Conservation (phyloP, 2,797 vertebrate species). For the Dermochelys coriacea region DNA sequence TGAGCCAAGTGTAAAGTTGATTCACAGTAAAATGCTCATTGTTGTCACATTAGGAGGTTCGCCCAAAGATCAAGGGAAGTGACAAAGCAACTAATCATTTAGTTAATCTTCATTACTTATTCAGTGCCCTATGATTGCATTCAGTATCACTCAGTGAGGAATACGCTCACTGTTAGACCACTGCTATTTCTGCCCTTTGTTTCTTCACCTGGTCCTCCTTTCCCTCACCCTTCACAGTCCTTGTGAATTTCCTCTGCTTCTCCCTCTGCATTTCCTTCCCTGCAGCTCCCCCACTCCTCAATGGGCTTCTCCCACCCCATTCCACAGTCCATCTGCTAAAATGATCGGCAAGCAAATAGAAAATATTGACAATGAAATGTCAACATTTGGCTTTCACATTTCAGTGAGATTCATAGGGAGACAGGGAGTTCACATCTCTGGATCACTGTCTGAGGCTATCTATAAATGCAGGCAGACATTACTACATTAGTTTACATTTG, state of each 20-base stretch:
- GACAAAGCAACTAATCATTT: constrained; percentile 75
- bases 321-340: background rate
- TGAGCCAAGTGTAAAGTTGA: constrained; percentile 30
- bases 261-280: background rate
- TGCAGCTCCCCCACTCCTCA: background rate
- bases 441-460: background rate
- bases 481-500: background rate
- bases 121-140: constrained; percentile 42
- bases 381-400: background rate
- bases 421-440: background rate
- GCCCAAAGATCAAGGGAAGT: constrained; percentile 65
- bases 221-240: background rate
- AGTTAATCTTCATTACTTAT: constrained; percentile 61
- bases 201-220: background rate
- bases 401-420: background rate
- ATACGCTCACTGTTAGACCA: constrained; percentile 16
- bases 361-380: background rate
- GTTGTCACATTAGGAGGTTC: constrained; percentile 55
- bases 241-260: background rate
- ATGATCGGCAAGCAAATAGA: background rate
- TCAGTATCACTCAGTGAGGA: constrained; percentile 3
- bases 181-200: background rate
- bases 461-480: background rate
- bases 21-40: constrained; percentile 9
- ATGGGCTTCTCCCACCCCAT: background rate